Evolutionary conservation across 2,113 vertebrate genomes (phyloP), one percentile per base, ranked within the genome.

Genomic region (Rhabdornis inornatus): DNA sequence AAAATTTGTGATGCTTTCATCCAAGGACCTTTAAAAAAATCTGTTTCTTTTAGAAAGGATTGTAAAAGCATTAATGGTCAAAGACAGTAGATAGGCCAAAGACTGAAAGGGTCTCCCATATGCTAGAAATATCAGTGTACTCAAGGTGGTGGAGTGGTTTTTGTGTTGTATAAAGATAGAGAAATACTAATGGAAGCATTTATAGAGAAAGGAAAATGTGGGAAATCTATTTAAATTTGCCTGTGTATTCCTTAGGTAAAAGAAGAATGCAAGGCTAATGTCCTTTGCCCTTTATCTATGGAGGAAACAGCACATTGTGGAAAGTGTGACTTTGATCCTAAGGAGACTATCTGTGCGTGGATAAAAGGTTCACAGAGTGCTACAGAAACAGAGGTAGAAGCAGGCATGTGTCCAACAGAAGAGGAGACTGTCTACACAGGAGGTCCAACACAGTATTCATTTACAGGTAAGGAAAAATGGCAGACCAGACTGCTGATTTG

Each of bases 271-370:
- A 89, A 90, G n/a, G 97, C 97, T 66, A 97, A 95, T 37, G 52
- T 90, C 21, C 55, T 99, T 78, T 99, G 99, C 94, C 99, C 98
- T 3, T 49, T 90, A 18, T 97, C 98, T 27, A 85, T 92, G 74
- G 97, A 98, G 65, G 92, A 96, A 52, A 97, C 96, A 39, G 98
- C 98, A 23, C 97, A 98, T 71, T 99, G 99, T 75, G 98, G 98
- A 33, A 96, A 91, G 81, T 99, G 99, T 97, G 98, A 98, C 96
- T 98, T 99, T 95, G 97, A 99, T 95, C 94, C 97, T 24, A 96
- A 97, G 37, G 92, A 84, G 56, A 97, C 95, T 11, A 75, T 97
- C 72, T 99, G 99, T 95, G 97, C 97, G 0, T 98, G 98, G 98
- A 87, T 98, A 69, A 94, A 92, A 90, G 74, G 49, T 23, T 57